Evolutionary conservation across 2,888 invertebrate species (phyloP), one percentile per base, ranked within the genome.

Genomic region (Petrolisthes cinctipes): DNA sequence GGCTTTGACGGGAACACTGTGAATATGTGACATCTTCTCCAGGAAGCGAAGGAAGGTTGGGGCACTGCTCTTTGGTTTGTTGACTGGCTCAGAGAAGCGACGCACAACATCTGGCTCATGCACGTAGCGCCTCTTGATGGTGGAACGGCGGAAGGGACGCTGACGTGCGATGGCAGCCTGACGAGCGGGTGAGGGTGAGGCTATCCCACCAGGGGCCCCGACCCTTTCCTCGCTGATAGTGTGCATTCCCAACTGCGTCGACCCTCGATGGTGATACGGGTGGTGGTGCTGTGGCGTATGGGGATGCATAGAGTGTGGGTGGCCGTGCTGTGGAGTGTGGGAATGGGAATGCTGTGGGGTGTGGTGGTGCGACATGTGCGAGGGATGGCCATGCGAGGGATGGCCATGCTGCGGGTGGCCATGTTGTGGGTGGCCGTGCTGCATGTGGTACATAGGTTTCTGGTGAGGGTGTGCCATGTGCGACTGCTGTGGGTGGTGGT

Each of bases 21-120:
- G 89, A 51, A 89, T 73, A 71, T 87, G 87, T 9, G 87, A 89
- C 54, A 89, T 66, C 73, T 89, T 88, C 53, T 88, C 85, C 51
- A 90, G 79, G 11, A 88, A 76, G 54, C 82, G 82, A 23, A 90
- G 71, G 23, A 90, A 56, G 0, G 86, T 83, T 23, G 88, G 87
- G 0, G 81, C 57, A 37, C 83, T 80, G 23, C 83, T 80, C 68
- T 79, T 88, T 9, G 84, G 82, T 51, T 90, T 87, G 80, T 80
- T 83, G 17, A 78, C 80, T 7, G 87, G 73, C 61, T 87, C 84
- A 53, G 82, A 86, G 51, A 56, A 57, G 20, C 80, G 83, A 6
- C 83, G 54, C 51, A 83, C 83, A 20, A 73, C 68, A 54, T 81
- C 86, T 14, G 81, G 81, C n/a, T 86, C 81, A 51, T 82, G 81